Evolutionary conservation across 2,113 vertebrate genomes (phyloP).

Genomic region (Sardina pilchardus): DNA sequence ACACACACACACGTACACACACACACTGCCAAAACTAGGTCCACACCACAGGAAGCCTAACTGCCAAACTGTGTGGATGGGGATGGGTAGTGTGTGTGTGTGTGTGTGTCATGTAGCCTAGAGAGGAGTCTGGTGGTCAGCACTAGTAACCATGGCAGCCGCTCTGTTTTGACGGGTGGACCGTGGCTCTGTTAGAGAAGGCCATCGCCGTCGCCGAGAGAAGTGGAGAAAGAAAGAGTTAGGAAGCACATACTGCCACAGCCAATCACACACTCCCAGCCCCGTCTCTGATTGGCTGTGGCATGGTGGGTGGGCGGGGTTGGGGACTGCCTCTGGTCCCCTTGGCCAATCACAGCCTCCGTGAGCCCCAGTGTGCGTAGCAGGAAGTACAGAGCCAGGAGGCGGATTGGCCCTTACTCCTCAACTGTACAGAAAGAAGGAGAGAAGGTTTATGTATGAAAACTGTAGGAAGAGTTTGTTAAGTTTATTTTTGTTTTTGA

Average conservation of each 20-base stretch:
- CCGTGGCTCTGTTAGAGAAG: neutral
- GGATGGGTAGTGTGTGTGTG: too few species aligned
- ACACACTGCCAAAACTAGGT: constrained; percentile 24
- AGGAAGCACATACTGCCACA: neutral
- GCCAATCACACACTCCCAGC: neutral
- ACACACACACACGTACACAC: neutral
- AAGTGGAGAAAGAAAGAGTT: too few species aligned
- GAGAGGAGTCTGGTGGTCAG: too few species aligned
- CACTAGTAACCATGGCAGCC: too few species aligned
- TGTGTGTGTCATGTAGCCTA: too few species aligned
- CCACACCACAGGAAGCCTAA: neutral
- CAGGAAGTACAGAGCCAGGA: neutral
- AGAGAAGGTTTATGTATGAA: constrained; percentile 38
- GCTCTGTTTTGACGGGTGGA: too few species aligned
- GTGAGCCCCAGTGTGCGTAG: neutral
- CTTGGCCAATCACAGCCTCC: constrained; percentile 1
- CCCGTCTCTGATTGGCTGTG: neutral
- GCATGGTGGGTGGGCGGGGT: neutral
- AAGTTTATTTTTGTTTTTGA: constrained; percentile 53
- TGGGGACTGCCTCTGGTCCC: neutral
- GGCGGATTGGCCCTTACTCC: neutral
- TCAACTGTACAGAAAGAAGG: constrained; percentile 45
- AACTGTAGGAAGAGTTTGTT: constrained; percentile 56
- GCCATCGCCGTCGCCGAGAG: too few species aligned
- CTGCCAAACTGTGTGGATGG: too few species aligned